Evolutionary conservation across 2,797 vertebrate genomes (phyloP).

Genomic region (Dryobates pubescens): DNA sequence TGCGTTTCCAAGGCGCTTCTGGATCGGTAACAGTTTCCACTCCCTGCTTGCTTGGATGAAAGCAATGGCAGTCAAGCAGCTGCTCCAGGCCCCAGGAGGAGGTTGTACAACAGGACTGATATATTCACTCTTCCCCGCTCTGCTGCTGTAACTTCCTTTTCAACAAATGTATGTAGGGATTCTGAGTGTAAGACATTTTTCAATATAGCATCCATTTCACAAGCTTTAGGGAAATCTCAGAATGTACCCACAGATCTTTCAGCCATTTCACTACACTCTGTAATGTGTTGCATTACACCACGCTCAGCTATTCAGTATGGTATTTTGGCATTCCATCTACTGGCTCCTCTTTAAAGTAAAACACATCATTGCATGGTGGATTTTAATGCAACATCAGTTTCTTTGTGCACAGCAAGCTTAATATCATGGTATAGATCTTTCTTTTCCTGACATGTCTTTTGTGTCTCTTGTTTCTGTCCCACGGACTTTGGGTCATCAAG

Average conservation of each 20-base stretch:
- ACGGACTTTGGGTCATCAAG: neutral
- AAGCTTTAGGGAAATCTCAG: neutral
- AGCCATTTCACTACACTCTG: neutral
- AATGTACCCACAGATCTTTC: neutral
- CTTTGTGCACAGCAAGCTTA: neutral
- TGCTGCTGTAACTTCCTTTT: neutral
- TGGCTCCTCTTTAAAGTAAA: slow-evolving; percentile 18
- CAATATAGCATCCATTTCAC: neutral
- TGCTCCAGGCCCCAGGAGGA: neutral
- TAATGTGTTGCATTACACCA: neutral
- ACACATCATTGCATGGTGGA: neutral
- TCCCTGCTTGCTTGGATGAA: neutral
- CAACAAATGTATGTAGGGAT: neutral
- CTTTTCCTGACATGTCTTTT: neutral
- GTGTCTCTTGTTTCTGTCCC: neutral
- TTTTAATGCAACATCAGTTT: neutral
- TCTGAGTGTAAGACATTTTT: neutral
- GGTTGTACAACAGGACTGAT: neutral
- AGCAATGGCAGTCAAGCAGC: neutral
- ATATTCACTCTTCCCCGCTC: neutral
- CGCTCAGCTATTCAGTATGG: slow-evolving; percentile 19
- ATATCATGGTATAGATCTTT: neutral
- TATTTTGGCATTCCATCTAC: slow-evolving; percentile 17
- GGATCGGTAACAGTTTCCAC: slow-evolving; percentile 31
- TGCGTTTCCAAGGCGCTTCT: neutral